These are phyloP conservation scores for Mystacornis crossleyi DNA, from an alignment of 2,113 vertebrate species.

Conservation along the genomic window DNA sequence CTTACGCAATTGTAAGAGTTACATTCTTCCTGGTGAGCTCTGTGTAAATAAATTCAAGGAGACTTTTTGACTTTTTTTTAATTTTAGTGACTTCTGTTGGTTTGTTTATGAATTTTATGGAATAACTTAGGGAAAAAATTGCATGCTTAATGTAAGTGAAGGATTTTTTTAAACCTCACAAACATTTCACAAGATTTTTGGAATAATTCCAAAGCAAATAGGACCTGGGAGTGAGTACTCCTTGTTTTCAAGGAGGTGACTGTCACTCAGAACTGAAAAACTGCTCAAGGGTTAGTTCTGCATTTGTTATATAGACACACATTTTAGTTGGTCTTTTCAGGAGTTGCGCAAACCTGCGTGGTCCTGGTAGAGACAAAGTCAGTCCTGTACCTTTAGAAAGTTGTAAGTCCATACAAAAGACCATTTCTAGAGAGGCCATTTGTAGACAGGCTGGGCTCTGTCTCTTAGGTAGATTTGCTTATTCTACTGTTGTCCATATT, in stretches of 20 bases:
- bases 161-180: neutral
- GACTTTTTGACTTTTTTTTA: neutral
- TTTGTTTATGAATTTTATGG: neutral
- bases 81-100: neutral
- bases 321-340: neutral
- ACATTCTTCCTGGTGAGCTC: neutral
- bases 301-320: neutral
- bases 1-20: neutral
- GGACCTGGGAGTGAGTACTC: neutral
- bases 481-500: neutral
- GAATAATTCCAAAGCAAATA: neutral
- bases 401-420: neutral
- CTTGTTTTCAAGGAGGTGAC: neutral
- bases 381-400: neutral
- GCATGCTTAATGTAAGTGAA: neutral
- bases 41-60: neutral
- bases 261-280: neutral
- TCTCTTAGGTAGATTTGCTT: neutral
- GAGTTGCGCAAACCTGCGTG: neutral
- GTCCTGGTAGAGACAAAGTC: neutral
- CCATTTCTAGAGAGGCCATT: neutral
- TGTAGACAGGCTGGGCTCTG: neutral
- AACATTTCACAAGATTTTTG: neutral
- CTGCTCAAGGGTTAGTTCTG: neutral
- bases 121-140: neutral